Evolutionary conservation across 2,797 vertebrate species (phyloP), one percentile per base, ranked within the genome.

Genomic region (Coregonus ussuriensis): DNA sequence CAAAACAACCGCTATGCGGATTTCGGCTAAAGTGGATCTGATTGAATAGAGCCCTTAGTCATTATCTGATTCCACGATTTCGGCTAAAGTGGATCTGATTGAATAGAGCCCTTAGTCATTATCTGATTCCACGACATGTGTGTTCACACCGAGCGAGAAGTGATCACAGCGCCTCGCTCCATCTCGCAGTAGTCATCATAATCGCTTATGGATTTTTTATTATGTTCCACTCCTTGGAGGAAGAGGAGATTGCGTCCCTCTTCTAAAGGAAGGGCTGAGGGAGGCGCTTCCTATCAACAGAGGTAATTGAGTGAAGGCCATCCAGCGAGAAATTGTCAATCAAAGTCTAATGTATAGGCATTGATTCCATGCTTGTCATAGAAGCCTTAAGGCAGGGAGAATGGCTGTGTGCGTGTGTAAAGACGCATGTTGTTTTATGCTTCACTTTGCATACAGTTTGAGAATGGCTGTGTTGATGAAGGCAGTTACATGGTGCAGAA

Each of bases 121-220:
- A 67, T 33, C 65, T 31, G 65, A 31, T 67, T 16, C 29, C 13
- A 16, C 15, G 4, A 3, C 21, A 2, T 62, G 31, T 67, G 65
- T 25, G 29, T 67, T 67, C 11, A n/a, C 6, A 41, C 11, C 9
- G 75, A 51, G 4, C 59, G 67, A 47, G 69, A 71, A 85, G 77
- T 76, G 71, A 78, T 71, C 70, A 35, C 6, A 5, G 35, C 29
- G 21, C 41, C 29, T 72, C 37, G 66, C 74, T 78, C 72, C 83
- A 79, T 77, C 80, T 82, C 76, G 70, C 72, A 69, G 72, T 59
- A 78, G 71, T 82, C 78, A 79, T 83, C 81, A 80, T 74, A 79
- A 76, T 79, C 77, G 77, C 70, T 72, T 81, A 84, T 84, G 82
- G 83, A 85, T 86, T 80, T 81, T 84, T 82, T 78, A 82, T 88